These are phyloP conservation scores for Chionis minor DNA, from an alignment of 2,113 vertebrate species.

Conservation along the genomic window DNA sequence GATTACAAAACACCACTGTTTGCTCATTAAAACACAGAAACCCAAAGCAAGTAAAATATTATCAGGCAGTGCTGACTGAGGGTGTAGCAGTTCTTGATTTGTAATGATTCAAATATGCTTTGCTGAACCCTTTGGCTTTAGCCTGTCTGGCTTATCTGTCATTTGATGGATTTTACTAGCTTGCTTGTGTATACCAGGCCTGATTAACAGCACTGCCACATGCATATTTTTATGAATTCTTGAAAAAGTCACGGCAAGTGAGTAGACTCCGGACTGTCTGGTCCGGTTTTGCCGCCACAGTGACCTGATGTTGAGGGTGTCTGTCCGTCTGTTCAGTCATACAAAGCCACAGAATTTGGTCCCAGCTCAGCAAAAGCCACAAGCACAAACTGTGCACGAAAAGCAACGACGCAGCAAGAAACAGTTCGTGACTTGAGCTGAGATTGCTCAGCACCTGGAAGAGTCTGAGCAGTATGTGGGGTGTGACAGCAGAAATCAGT, in stretches of 20 bases:
- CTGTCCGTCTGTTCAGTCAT: background rate
- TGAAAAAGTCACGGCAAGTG: background rate
- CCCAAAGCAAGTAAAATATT: conserved; percentile 18
- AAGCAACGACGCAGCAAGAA: background rate
- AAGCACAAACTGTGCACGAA: background rate
- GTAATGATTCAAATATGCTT: background rate
- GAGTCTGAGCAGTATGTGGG: background rate
- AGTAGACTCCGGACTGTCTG: background rate
- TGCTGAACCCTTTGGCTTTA: background rate
- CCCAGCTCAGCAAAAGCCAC: background rate
- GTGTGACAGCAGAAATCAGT: background rate
- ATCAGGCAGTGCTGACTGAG: conserved; percentile 13
- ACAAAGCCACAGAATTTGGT: background rate
- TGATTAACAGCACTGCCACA: background rate
- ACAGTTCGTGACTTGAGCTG: background rate
- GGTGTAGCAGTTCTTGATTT: background rate
- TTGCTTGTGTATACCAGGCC: background rate
- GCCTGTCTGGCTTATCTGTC: background rate
- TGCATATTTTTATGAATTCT: background rate
- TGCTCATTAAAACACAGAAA: conserved; percentile 33
- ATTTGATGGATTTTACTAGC: background rate
- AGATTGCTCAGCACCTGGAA: background rate
- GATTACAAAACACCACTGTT: conserved; percentile 30
- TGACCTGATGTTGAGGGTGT: background rate
- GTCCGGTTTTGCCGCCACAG: background rate